These are phyloP conservation scores for Heptascelio sp. DNA, from an alignment of 2,888 invertebrate species.

Conservation along the genomic window DNA sequence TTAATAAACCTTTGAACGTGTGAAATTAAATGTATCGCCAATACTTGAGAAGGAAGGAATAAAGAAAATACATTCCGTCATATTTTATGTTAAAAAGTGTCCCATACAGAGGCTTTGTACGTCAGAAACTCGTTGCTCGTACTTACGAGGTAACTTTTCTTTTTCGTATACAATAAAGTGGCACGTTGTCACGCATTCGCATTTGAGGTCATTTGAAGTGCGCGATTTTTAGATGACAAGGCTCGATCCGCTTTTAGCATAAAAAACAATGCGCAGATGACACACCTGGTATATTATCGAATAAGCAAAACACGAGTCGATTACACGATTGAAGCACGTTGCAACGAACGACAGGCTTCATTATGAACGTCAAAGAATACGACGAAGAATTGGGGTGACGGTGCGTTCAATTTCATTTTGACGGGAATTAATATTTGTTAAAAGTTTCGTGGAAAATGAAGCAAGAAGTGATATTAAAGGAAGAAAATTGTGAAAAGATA, in stretches of 20 bases:
- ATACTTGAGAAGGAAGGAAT: no score
- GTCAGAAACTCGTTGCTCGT: no score
- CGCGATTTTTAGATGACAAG: slow-evolving; percentile 45
- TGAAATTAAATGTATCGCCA: no score
- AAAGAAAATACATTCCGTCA: no score
- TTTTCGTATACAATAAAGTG: no score
- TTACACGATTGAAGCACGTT: slow-evolving; percentile 66
- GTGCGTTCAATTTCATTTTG: slow-evolving; percentile 49
- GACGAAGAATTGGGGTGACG: slow-evolving; percentile 29
- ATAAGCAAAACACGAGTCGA: slow-evolving; percentile 69
- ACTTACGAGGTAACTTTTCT: no score
- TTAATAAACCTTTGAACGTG: no score
- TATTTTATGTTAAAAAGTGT: no score
- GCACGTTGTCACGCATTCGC: no score
- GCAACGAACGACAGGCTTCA: slow-evolving; percentile 46
- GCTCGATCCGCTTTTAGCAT: slow-evolving; percentile 68
- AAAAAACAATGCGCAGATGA: slow-evolving; percentile 77
- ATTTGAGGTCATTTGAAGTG: not conserved
- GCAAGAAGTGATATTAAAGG: slow-evolving; percentile 9
- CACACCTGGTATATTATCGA: slow-evolving; percentile 75
- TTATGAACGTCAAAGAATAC: slow-evolving; percentile 55
- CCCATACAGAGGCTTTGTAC: no score
- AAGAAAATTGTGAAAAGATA: not conserved
- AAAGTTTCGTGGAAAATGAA: slow-evolving; percentile 31
- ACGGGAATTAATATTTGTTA: slow-evolving; percentile 51